phyloP scores from a whole-genome alignment of 2,888 invertebrate genomes.

The Conchocele bisecta region DNA sequence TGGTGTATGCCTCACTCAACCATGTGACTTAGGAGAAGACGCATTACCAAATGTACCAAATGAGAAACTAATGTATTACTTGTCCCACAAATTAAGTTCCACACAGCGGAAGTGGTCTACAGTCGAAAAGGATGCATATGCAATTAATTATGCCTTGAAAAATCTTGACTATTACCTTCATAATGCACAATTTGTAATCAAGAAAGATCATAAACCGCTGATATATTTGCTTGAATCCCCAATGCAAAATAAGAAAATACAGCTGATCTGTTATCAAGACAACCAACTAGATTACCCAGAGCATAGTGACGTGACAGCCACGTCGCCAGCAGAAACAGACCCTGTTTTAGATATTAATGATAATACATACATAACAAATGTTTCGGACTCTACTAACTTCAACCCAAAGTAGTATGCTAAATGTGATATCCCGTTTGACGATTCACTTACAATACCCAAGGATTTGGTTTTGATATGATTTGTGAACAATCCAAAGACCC shows the following conservation, averaged over 20 bases:
- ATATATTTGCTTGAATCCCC: constrained; percentile 36
- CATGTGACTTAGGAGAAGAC: background rate
- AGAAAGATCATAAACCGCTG: constrained; percentile 36
- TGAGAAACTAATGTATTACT: constrained; percentile 11
- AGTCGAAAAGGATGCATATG: constrained; percentile 10
- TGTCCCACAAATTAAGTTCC: background rate
- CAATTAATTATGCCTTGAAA: constrained; percentile 10
- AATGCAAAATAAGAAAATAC: constrained; percentile 42
- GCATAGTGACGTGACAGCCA: too few relatives aligned
- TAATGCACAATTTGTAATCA: background rate
- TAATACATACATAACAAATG: too few relatives aligned
- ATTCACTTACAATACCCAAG: too few relatives aligned
- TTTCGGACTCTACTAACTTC: too few relatives aligned
- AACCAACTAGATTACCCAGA: too few relatives aligned
- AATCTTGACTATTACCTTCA: constrained; percentile 16
- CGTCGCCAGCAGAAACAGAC: too few relatives aligned
- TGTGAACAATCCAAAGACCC: constrained; percentile 22
- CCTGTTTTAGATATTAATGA: too few relatives aligned
- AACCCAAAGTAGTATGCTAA: too few relatives aligned
- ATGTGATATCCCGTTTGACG: too few relatives aligned
- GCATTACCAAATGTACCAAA: background rate
- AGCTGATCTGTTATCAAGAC: constrained; percentile 39
- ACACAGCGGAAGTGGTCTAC: constrained; percentile 1
- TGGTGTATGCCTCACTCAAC: constrained; percentile 5
- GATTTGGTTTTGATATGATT: constrained; percentile 1